phyloP scores from a whole-genome alignment of 2,797 vertebrate genomes.

The Pempheris klunzingeri region DNA sequence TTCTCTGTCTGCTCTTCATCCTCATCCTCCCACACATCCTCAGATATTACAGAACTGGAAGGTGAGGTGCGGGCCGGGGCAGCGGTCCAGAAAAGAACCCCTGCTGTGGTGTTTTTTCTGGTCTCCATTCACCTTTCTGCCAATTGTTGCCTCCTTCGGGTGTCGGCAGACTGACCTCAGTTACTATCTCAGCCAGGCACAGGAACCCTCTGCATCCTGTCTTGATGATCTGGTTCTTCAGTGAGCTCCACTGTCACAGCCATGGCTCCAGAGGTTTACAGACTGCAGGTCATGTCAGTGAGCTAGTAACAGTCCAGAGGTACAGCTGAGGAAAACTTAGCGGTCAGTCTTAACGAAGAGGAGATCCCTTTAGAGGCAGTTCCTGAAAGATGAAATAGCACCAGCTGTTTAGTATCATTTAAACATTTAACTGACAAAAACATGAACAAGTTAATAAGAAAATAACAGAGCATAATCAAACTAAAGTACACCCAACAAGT shows the following conservation, averaged over 20 bases:
- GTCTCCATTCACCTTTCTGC: conserved; percentile 68
- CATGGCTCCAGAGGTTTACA: conserved; percentile 31
- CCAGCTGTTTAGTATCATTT: not conserved
- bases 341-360: not conserved
- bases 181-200: conserved; percentile 46
- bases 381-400: conserved; percentile 40
- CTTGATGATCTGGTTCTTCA: conserved; percentile 17
- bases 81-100: conserved; percentile 73
- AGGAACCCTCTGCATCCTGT: conserved; percentile 23
- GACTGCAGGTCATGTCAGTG: conserved; percentile 1
- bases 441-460: not conserved
- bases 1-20: conserved; percentile 24
- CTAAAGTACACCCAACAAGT: no score
- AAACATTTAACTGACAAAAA: not conserved
- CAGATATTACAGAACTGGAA: conserved; percentile 56
- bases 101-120: conserved; percentile 55
- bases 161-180: conserved; percentile 26
- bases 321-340: not conserved
- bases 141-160: not conserved
- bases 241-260: conserved; percentile 11
- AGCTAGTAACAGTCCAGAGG: not conserved
- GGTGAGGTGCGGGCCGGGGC: conserved; percentile 66
- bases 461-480: not conserved
- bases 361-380: conserved; percentile 13
- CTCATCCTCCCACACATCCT: conserved; percentile 65